A percentile compares a stretch with the other conserved stretches of the same genome.
phyloP scores from a whole-genome alignment of 2,888 invertebrate species.

The Mayetiola destructor region DNA sequence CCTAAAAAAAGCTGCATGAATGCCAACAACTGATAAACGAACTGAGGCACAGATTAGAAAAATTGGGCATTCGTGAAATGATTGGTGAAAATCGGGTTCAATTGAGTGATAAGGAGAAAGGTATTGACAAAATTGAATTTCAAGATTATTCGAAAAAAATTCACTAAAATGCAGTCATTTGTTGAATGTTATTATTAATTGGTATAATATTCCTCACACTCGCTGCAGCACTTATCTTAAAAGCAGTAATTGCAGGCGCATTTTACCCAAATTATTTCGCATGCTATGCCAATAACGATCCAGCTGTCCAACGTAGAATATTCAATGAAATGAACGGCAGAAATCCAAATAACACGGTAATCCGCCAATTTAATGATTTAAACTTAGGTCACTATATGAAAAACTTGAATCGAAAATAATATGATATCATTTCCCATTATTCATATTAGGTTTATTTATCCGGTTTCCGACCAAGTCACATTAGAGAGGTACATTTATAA shows the following conservation, averaged over 20 bases:
- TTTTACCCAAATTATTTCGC: constrained; percentile 88
- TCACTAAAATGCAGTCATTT: too few species aligned
- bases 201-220: too few species aligned
- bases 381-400: too few species aligned
- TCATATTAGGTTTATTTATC: too few species aligned
- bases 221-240: constrained; percentile 45
- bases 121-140: too few species aligned
- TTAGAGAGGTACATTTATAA: too few species aligned
- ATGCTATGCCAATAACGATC: constrained; percentile 38
- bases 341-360: constrained; percentile 65
- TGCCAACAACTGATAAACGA: constrained; percentile 58
- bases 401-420: too few species aligned
- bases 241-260: constrained; percentile 46
- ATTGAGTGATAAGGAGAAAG: constrained; percentile 39
- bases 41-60: constrained; percentile 44
- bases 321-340: constrained; percentile 51
- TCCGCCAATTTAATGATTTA: too few species aligned
- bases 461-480: constrained; percentile 47
- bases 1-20: constrained; percentile 52
- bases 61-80: constrained; percentile 44
- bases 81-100: constrained; percentile 33
- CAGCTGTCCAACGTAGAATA: constrained; percentile 46
- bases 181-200: too few species aligned
- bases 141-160: too few species aligned
- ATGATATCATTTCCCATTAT: too few species aligned